These are phyloP conservation scores for Megaustenia siamemsis DNA, from an alignment of 2,888 invertebrate species.

Conservation along the genomic window DNA sequence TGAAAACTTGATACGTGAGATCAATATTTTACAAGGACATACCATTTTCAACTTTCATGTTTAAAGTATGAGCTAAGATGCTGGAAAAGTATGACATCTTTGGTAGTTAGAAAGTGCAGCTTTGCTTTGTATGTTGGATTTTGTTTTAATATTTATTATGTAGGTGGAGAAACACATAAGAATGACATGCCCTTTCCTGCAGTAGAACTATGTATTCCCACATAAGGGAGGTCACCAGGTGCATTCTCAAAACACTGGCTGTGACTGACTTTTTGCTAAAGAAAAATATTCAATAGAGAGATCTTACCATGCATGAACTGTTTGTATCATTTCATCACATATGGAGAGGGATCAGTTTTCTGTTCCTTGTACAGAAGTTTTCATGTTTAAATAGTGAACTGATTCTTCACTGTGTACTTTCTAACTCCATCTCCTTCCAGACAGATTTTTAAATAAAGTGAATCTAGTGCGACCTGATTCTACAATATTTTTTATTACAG, in stretches of 20 bases:
- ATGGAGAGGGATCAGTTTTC: not conserved
- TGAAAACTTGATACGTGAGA: too few species aligned
- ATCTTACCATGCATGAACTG: conserved; percentile 22
- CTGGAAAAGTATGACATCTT: too few species aligned
- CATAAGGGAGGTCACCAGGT: not conserved
- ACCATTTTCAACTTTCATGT: too few species aligned
- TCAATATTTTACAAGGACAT: too few species aligned
- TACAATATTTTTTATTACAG: too few species aligned
- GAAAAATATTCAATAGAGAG: not conserved
- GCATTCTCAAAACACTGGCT: not conserved
- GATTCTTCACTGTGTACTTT: not conserved
- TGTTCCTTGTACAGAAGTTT: conserved; percentile 9
- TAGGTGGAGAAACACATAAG: too few species aligned
- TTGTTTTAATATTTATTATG: too few species aligned
- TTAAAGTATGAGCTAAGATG: too few species aligned
- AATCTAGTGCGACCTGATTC: not conserved
- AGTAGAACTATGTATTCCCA: too few species aligned
- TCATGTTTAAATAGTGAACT: not conserved
- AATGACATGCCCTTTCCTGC: not conserved
- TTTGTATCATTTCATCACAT: not conserved
- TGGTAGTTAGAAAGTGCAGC: too few species aligned
- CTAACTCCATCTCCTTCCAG: not conserved
- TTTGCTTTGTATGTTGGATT: too few species aligned
- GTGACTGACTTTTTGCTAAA: not conserved
- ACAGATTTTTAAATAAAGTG: not conserved